These are phyloP conservation scores for Tubulanus polymorphus DNA, from an alignment of 2,888 invertebrate genomes.

Conservation along the genomic window DNA sequence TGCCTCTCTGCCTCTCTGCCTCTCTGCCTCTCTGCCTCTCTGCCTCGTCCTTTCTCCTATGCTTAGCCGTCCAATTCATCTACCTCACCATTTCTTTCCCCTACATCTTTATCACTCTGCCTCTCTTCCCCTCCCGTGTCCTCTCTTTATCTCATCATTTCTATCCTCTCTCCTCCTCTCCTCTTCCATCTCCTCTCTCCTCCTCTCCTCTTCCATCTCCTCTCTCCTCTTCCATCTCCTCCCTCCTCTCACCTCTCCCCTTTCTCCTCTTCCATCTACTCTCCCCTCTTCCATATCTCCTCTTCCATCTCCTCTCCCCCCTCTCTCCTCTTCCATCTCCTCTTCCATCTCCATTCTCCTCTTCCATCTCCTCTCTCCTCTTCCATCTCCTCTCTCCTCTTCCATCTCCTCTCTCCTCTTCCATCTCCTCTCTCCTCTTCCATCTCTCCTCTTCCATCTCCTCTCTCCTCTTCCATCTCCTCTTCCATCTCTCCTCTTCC, in stretches of 20 bases:
- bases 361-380: slow-evolving; percentile 3
- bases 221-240: not conserved
- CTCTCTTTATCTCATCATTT: no score
- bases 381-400: not conserved
- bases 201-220: not conserved
- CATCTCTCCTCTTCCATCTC: no score
- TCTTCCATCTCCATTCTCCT: no score
- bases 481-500: no score
- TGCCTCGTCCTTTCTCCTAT: not conserved
- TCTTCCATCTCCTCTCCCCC: slow-evolving; percentile 8
- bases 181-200: not conserved
- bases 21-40: not conserved
- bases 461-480: slow-evolving; percentile 2
- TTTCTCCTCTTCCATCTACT: not conserved
- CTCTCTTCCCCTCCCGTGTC: not conserved
- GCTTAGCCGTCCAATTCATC: not conserved
- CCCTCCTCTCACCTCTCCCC: no score
- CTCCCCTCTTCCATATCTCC: slow-evolving; percentile 8
- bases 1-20: not conserved
- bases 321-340: slow-evolving; percentile 10
- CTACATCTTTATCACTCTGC: not conserved
- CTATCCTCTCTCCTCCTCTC: slow-evolving; percentile 2
- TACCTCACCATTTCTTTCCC: no score
- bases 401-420: not conserved
- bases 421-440: slow-evolving; percentile 1